A percentile compares a stretch with the other conserved stretches of the same genome.
Conservation (phyloP, 1,140 invertebrate species). For the Mizuhopecten yessoensis region DNA sequence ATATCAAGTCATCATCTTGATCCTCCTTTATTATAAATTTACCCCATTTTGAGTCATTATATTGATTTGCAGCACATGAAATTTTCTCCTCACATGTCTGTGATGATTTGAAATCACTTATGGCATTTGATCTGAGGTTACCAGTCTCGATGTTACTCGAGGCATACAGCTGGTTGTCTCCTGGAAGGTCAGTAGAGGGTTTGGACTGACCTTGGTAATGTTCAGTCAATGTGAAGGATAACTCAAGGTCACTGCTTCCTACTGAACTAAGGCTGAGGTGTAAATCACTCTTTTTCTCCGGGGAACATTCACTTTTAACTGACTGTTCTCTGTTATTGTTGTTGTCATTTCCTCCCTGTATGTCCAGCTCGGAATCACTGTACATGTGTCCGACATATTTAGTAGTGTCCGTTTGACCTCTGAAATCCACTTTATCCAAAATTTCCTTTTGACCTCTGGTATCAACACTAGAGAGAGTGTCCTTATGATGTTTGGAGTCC, state of each 20-base stretch:
- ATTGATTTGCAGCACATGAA: neutral
- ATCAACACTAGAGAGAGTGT: neutral
- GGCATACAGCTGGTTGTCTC: neutral
- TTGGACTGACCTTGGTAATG: neutral
- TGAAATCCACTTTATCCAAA: neutral
- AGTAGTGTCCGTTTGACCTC: neutral
- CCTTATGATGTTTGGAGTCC: neutral
- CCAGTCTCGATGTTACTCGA: neutral
- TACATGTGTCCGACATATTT: neutral
- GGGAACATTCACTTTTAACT: neutral
- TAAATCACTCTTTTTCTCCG: neutral
- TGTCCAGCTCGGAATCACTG: neutral
- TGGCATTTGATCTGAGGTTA: neutral
- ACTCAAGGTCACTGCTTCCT: conserved; percentile 23
- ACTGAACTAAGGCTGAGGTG: neutral
- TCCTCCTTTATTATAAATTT: conserved; percentile 54
- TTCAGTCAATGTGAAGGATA: neutral
- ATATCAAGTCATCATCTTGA: conserved; percentile 55
- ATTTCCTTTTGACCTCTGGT: neutral
- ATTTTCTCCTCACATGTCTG: neutral
- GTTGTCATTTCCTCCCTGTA: neutral
- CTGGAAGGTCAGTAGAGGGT: neutral
- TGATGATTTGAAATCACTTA: neutral
- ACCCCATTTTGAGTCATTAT: conserved; percentile 57
- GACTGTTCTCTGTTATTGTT: neutral